A percentile compares a stretch with the other conserved stretches of the same genome.
Evolutionary conservation across 1,140 invertebrate species (phyloP).

Genomic region (Bombus soroeensis): DNA sequence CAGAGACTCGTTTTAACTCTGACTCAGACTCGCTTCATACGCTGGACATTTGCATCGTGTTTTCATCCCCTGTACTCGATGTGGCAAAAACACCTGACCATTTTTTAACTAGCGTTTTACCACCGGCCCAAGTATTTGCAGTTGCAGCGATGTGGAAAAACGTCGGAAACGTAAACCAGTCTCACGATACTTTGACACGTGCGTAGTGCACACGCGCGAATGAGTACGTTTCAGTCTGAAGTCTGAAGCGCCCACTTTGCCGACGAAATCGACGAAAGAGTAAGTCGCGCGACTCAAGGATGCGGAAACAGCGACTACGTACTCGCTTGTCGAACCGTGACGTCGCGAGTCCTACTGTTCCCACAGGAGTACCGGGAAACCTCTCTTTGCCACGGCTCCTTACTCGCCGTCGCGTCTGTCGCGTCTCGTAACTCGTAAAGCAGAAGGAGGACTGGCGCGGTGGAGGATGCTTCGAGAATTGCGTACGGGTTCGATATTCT

Average conservation of each 20-base stretch:
- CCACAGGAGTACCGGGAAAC: slow-evolving; percentile 45
- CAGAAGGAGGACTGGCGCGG: slow-evolving; percentile 16
- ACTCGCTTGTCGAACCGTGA: slow-evolving; percentile 65
- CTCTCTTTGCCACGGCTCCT: neutral
- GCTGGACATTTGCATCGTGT: neutral
- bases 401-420: neutral
- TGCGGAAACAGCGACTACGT: slow-evolving; percentile 66
- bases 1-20: neutral
- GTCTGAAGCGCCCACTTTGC: slow-evolving; percentile 11
- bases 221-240: slow-evolving; percentile 38
- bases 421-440: slow-evolving; percentile 32
- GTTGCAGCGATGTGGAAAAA: neutral
- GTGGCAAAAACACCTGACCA: neutral
- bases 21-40: neutral
- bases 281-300: slow-evolving; percentile 59
- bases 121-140: neutral
- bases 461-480: slow-evolving; percentile 1
- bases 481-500: slow-evolving; percentile 33
- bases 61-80: neutral
- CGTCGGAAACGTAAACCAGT: neutral
- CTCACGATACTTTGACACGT: neutral
- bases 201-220: neutral
- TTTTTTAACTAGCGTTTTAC: neutral
- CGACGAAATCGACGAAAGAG: slow-evolving; percentile 40
- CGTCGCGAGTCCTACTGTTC: slow-evolving; percentile 58